These are phyloP conservation scores for Bubo blakistoni DNA, from an alignment of 2,113 vertebrate genomes.

Conservation along the genomic window DNA sequence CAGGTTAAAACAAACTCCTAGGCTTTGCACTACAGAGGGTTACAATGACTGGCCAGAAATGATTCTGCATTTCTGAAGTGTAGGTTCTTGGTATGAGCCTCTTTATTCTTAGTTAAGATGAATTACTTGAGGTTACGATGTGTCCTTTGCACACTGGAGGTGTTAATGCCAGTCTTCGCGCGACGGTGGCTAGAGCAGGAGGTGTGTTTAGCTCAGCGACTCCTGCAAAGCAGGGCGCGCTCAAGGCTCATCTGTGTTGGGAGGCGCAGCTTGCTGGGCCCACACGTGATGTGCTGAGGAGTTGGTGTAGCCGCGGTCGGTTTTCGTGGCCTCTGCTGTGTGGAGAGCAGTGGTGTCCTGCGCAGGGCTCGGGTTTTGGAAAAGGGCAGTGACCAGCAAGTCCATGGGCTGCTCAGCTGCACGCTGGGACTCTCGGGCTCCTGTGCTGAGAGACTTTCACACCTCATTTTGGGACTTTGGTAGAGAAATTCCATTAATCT, in stretches of 20 bases:
- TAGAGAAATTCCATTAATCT: background rate
- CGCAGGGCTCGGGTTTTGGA: accelerated
- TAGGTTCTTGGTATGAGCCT: accelerated
- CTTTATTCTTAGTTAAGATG: background rate
- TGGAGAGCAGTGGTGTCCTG: accelerated
- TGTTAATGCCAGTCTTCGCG: accelerated
- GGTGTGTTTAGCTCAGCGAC: background rate
- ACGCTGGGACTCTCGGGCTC: accelerated
- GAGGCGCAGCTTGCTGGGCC: background rate
- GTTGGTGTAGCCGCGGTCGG: accelerated
- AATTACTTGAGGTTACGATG: background rate
- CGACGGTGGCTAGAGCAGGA: background rate
- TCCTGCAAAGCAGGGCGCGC: accelerated
- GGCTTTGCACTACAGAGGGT: background rate
- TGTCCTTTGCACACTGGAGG: accelerated
- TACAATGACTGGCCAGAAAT: background rate
- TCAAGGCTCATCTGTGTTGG: background rate
- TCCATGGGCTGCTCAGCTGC: accelerated
- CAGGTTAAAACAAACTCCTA: background rate
- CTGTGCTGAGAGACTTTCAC: background rate
- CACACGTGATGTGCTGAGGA: accelerated
- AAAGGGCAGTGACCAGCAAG: accelerated
- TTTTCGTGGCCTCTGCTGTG: background rate
- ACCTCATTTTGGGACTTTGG: background rate
- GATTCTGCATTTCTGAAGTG: accelerated